Evolutionary conservation across 2,113 vertebrate species (phyloP), one percentile per base, ranked within the genome.

Genomic region (Thunnus thynnus): DNA sequence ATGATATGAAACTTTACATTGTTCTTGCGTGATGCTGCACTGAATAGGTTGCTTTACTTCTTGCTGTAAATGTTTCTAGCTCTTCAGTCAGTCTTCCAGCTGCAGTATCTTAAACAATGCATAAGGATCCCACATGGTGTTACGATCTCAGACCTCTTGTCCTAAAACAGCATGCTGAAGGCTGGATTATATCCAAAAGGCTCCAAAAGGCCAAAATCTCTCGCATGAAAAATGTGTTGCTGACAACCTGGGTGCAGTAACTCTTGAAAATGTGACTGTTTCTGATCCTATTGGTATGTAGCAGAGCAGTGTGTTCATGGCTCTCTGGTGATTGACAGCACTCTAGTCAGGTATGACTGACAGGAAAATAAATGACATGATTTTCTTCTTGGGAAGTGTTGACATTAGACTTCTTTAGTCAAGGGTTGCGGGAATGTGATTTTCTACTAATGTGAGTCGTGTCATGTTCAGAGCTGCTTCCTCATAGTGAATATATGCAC

Each of bases 171-270:
- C 70, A 50, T 48, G 64, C 60, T 67, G 96, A 91, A 93, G 94
- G 58, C 82, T 96, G 95, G 95, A 96, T 94, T 95, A 95, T 91
- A 94, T 97, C 90, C 96, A 97, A 72, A 96, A 95, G 91, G 94
- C 95, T 84, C 92, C 94, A 91, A 97, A 96, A 41, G 36, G 36
- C 36, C 36, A 41, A 67, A 22, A 83, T 96, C 92, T 95, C 94
- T 62, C 95, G 95, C 87, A 94, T 97, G 94, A 97, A 96, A 95
- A 97, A 96, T 91, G 95, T 96, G 94, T 95, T 97, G 76, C 93
- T 97, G 95, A 97, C 97, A 95, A 95, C 94, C 81, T 93, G 95
- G 93, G 95, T 95, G 95, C 80, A 86, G 88, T 67, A 86, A 82
- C 56, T 86, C 82, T 84, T 66, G 52, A 78, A 88, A 88, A 89